Percentiles rank a stretch among this genome's conserved stretches.
Conservation (phyloP, 2,888 invertebrate genomes). For the Oegoconia quadripuncta region DNA sequence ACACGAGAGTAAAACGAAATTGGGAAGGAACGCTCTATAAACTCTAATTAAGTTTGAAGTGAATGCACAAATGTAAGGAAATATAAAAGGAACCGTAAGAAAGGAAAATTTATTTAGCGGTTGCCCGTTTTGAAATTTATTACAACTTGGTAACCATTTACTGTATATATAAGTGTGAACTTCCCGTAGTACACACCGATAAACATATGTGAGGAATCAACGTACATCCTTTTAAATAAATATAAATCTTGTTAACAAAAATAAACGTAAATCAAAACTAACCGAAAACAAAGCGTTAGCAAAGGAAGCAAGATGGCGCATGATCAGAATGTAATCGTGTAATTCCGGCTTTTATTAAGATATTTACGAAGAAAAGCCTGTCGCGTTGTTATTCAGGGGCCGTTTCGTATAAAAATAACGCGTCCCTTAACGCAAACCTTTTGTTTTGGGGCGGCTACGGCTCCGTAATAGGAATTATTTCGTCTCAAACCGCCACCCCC, state of each 20-base stretch:
- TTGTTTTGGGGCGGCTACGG: conserved; percentile 60
- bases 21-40: conserved; percentile 78
- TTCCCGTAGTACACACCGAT: conserved; percentile 22
- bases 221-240: conserved; percentile 55
- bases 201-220: conserved; percentile 29
- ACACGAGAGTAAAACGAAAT: conserved; percentile 70
- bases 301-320: conserved; percentile 62
- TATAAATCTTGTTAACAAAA: conserved; percentile 49
- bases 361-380: conserved; percentile 66
- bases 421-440: conserved; percentile 68
- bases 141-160: too few relatives aligned
- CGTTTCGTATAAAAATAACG: conserved; percentile 72
- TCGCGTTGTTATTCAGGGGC: conserved; percentile 64
- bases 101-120: conserved; percentile 51
- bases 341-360: conserved; percentile 70
- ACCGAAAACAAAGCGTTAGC: conserved; percentile 51
- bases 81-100: conserved; percentile 61
- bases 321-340: conserved; percentile 70
- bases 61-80: conserved; percentile 73
- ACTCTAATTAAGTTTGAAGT: conserved; percentile 78
- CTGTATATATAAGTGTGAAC: too few relatives aligned
- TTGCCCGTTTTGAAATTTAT: conserved; percentile 20
- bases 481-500: conserved; percentile 50
- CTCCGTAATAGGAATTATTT: conserved; percentile 57
- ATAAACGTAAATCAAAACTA: conserved; percentile 51